Base-by-base conservation (phyloP, 1,140 invertebrate species). In the Nasonia longicornis region DNA sequence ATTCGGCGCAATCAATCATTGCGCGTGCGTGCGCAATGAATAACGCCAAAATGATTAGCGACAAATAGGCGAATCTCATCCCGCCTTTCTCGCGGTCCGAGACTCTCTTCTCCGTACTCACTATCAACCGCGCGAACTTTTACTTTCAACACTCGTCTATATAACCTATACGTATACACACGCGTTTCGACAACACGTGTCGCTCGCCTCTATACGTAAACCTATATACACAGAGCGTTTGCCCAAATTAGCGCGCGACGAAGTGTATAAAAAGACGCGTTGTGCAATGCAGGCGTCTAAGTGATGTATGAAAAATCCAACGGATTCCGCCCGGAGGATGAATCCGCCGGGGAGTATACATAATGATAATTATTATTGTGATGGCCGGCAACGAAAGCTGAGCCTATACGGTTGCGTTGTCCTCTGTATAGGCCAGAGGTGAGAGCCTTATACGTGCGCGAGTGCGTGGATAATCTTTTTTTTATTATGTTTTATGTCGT, bases 1-100 rank as follows among this genome's bases (percentile, higher is more conserved):
- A 69, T n/a, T 77, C n/a, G 22, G 12, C 63, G 35, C 38, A 31
- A 77, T 77, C 76, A 35, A 77, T 69, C 38, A 77, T 77, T 48
- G 11, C 22, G 0, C 7, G 3, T 2, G 22, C n/a, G 26, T 20
- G 38, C 11, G 38, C 16, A 31, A 77, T 45, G 67, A 69, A 77
- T 77, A 48, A 52, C 29, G 2, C 6, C 8, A 67, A 67, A 77
- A 45, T 77, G n/a, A 66, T 67, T 35, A 42, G 12, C 64, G 12
- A 45, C 38, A 66, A 66, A 76, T 12, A 58, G 14, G 38, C 6
- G 38, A 42, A 42, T n/a, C 45, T 35, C 16, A 1, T 22, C 58
- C 14, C 20, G 31, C 67, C 52, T n/a, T 66, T 26, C 4, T n/a
- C 58, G 35, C 26, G 4, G 12, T 26, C 22, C n/a, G 2, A 67